Conservation (phyloP, 2,888 invertebrate genomes). For the Epistrophe grossulariae region DNA sequence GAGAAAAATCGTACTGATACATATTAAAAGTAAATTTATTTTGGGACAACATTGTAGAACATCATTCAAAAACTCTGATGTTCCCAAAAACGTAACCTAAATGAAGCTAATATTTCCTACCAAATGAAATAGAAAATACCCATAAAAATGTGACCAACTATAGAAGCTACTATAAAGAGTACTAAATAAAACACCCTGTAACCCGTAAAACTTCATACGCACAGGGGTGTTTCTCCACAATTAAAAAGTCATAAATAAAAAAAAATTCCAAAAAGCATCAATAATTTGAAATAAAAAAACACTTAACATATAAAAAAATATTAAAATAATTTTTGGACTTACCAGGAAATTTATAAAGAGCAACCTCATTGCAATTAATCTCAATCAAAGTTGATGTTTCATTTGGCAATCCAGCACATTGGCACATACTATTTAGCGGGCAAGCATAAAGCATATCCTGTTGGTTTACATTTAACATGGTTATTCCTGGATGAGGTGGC, state of each 20-base stretch:
- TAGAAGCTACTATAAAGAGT: no score
- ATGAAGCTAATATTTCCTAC: no score
- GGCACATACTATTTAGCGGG: constrained; percentile 84
- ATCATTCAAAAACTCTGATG: no score
- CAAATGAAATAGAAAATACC: no score
- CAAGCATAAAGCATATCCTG: constrained; percentile 83
- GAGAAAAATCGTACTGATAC: no score
- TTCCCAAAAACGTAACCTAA: no score
- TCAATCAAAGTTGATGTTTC: constrained; percentile 84
- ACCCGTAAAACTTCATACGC: no score
- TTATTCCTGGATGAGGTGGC: constrained; percentile 77
- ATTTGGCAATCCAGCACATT: constrained; percentile 84
- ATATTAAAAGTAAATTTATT: no score
- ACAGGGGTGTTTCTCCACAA: no score
- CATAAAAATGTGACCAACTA: no score
- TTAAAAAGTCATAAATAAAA: not conserved
- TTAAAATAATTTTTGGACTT: constrained; percentile 76
- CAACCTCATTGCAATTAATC: constrained; percentile 84
- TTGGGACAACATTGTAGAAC: no score
- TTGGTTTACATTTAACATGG: constrained; percentile 81
- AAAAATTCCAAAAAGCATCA: not conserved
- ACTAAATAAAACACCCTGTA: no score
- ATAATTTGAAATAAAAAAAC: not conserved
- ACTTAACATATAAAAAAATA: not conserved
- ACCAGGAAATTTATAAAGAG: constrained; percentile 84